Base-by-base conservation (phyloP, 2,888 invertebrate species). In the Melinopterus prodromus region DNA sequence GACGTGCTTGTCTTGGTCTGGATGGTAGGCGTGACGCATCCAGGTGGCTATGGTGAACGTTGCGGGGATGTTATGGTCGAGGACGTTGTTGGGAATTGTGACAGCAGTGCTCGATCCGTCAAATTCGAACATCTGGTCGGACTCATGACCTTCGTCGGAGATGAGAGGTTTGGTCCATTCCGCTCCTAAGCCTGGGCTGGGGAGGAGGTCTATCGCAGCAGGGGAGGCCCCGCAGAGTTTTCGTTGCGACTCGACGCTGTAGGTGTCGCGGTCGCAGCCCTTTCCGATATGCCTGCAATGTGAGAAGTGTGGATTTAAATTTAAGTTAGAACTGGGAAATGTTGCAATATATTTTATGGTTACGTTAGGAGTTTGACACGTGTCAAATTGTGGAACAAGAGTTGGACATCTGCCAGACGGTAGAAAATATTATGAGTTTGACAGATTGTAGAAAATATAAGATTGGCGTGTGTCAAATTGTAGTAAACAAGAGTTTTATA, bases 201-300 rank as follows among this genome's bases (percentile, higher is more conserved):
- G 97, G 76, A 98, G 91, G n/a, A 98, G 91, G 87, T 98, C 97
- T 74, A 97, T 92, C 84, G 96, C 96, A 82, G 95, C 94, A 26
- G 93, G 92, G 84, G 95, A 95, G 83, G 97, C 94, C 77, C 97
- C 97, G 89, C 98, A 97, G 6, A 97, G 91, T 88, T 96, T 95
- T 81, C 95, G 90, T 89, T 97, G 97, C 16, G 95, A 94, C 85
- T 95, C 94, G 77, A 97, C 94, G 70, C 96, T 95, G 89, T 97
- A 97, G 0, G 97, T 97, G 88, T 99, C 99, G 5, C 98, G 91
- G 89, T 99, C 99, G 91, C 99, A 99, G 86, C 98, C 98, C 88
- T 97, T 97, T 83, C 98, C 98, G 82, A 98, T 98, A 88, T 98
- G 97, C 79, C 95, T 94, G 93, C 92, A 83, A 96, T 90, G 6